Percentiles rank a stretch among this genome's conserved stretches.
These are phyloP conservation scores for Pantherophis guttatus DNA, from an alignment of 2,113 vertebrate species.

Conservation along the genomic window DNA sequence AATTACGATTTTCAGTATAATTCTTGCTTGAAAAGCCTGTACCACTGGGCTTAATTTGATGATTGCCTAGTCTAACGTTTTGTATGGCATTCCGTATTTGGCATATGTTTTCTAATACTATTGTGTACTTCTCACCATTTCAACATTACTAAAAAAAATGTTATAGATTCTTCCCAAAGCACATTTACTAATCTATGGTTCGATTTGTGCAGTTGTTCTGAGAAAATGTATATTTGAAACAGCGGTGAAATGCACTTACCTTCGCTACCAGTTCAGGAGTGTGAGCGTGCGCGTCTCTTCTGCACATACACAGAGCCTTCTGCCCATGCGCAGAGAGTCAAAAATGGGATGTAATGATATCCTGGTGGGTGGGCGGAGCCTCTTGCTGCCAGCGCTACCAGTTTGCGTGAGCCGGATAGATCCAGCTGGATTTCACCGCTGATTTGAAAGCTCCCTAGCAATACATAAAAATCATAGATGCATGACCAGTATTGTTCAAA, in stretches of 20 bases:
- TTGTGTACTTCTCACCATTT: background rate
- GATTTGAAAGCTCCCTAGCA: background rate
- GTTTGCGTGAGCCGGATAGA: no score
- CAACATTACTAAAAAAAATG: background rate
- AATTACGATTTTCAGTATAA: background rate
- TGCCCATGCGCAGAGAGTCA: no score
- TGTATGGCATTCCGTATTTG: background rate
- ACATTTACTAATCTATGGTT: background rate
- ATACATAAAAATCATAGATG: background rate
- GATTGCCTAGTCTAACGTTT: background rate
- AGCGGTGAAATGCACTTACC: no score
- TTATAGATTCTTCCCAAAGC: background rate
- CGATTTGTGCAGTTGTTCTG: background rate
- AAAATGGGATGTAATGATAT: no score
- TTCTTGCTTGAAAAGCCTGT: background rate
- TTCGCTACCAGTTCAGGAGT: no score
- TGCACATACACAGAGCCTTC: no score
- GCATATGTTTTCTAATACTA: background rate
- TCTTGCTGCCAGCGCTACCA: no score
- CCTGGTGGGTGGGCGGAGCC: no score
- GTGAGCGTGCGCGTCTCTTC: no score
- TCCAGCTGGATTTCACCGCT: no score
- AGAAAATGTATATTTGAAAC: background rate
- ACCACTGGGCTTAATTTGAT: background rate
- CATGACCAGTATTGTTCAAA: background rate